Percentiles rank a stretch among this genome's conserved stretches.
Evolutionary conservation across 2,113 vertebrate genomes (phyloP).

Genomic region (Rhombomys opimus): DNA sequence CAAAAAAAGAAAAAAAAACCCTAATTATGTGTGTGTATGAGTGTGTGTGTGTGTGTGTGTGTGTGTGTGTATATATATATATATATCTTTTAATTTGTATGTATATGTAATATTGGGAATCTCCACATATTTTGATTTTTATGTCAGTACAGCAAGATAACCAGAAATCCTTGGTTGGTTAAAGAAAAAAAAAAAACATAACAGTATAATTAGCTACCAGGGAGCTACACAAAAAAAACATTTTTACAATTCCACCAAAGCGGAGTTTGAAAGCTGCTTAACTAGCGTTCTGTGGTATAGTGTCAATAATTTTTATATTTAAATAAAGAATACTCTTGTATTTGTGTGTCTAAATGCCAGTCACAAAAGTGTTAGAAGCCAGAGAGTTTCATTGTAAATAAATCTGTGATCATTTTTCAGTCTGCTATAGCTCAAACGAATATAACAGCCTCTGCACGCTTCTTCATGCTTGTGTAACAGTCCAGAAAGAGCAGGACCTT

Average conservation of each 20-base stretch:
- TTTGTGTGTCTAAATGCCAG: neutral
- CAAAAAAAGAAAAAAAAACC: neutral
- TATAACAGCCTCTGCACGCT: neutral
- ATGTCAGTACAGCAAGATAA: neutral
- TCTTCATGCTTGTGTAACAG: conserved; percentile 47
- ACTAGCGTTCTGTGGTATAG: neutral
- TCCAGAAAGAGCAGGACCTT: conserved; percentile 57
- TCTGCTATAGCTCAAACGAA: neutral
- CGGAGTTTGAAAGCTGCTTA: neutral
- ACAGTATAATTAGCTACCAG: neutral
- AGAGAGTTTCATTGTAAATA: neutral
- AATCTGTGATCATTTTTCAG: neutral
- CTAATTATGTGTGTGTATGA: neutral
- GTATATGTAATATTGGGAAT: neutral
- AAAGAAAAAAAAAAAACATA: neutral
- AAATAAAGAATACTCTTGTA: neutral
- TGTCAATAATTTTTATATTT: neutral
- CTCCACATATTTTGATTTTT: neutral
- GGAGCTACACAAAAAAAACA: neutral
- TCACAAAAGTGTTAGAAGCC: neutral
- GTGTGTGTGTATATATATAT: too few relatives aligned
- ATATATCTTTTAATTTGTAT: neutral
- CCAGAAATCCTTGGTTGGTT: neutral
- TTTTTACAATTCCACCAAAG: neutral
- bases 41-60: too few relatives aligned